Evolutionary conservation across 1,140 invertebrate species (phyloP).

Genomic region (Steinernema khuongi): DNA sequence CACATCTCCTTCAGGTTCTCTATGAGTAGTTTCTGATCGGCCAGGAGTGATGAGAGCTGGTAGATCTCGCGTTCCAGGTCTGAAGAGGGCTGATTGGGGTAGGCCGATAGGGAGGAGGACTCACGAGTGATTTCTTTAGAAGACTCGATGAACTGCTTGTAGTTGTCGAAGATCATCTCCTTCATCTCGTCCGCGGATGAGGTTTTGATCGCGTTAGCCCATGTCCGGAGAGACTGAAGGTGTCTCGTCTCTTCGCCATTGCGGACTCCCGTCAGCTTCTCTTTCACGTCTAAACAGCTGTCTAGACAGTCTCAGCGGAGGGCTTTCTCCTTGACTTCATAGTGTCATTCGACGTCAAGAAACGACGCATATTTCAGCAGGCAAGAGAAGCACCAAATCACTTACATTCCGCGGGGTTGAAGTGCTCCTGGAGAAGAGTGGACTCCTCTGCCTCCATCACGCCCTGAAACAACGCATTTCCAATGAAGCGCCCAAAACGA

Average conservation of each 20-base stretch:
- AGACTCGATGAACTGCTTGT: constrained; percentile 56
- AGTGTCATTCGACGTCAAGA: too few relatives aligned
- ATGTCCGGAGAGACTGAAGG: constrained; percentile 43
- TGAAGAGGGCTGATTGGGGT: constrained; percentile 60
- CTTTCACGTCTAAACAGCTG: constrained; percentile 49
- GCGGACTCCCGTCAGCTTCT: constrained; percentile 31
- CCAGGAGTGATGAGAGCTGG: constrained; percentile 87
- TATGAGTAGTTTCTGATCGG: constrained; percentile 81
- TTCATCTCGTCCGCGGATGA: constrained; percentile 50
- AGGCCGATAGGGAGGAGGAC: constrained; percentile 23
- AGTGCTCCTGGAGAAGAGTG: too few relatives aligned
- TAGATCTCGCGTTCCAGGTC: constrained; percentile 98
- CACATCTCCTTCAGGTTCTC: constrained; percentile 70
- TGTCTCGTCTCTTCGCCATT: constrained; percentile 48
- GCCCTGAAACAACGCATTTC: too few relatives aligned
- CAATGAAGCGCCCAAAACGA: too few relatives aligned
- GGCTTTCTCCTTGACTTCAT: too few relatives aligned
- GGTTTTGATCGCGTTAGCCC: constrained; percentile 40
- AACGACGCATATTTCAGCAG: too few relatives aligned
- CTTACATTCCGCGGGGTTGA: too few relatives aligned
- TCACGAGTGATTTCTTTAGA: constrained; percentile 56
- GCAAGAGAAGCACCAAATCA: too few relatives aligned
- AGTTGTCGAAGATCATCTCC: constrained; percentile 57
- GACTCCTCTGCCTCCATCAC: too few relatives aligned
- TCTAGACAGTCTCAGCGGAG: too few relatives aligned